phyloP scores from a whole-genome alignment of 2,113 vertebrate species.

The Indicator indicator region DNA sequence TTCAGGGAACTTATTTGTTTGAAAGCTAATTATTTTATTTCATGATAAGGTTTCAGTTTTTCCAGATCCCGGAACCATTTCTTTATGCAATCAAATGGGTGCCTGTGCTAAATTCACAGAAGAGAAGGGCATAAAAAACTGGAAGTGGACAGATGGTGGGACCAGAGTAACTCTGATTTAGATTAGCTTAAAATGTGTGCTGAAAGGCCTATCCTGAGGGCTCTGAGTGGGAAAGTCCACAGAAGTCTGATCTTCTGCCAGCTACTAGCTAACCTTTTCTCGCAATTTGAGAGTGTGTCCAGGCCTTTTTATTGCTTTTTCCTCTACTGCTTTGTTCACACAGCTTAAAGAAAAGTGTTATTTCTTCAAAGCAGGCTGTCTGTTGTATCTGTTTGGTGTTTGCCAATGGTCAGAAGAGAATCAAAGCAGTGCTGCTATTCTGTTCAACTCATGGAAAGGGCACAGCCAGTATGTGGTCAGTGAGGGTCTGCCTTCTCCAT shows the following conservation, averaged over 20 bases:
- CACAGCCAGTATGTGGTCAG: accelerated
- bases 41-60: constrained; percentile 13
- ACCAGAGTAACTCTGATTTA: background rate
- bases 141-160: background rate
- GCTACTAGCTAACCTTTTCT: background rate
- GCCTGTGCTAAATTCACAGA: background rate
- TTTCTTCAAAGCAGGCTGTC: background rate
- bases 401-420: background rate
- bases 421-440: background rate
- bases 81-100: background rate
- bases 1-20: background rate
- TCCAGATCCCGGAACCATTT: constrained; percentile 7
- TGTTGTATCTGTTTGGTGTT: background rate
- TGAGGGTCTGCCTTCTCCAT: background rate
- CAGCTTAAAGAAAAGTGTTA: background rate
- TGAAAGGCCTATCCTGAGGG: background rate
- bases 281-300: background rate
- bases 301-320: background rate
- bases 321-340: background rate
- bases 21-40: constrained; percentile 38
- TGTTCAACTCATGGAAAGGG: background rate
- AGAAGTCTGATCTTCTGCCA: background rate
- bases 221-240: background rate
- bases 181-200: background rate
- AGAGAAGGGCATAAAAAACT: background rate